phyloP scores from a whole-genome alignment of 2,113 vertebrate species.

The Tachysurus fulvidraco region DNA sequence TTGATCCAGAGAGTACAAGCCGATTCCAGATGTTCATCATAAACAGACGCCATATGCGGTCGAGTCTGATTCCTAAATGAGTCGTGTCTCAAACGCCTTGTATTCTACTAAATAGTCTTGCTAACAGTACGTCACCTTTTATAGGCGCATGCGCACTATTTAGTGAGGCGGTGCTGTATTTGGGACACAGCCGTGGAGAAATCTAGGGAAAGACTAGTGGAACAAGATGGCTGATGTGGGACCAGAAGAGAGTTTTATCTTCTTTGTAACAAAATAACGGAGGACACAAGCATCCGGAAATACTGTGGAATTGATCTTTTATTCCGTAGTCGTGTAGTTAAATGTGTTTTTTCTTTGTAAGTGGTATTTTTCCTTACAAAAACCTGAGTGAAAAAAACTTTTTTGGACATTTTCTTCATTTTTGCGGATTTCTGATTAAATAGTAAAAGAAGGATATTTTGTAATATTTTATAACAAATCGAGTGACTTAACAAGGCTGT shows the following conservation, averaged over 20 bases:
- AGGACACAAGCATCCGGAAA: slow-evolving; percentile 6
- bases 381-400: neutral
- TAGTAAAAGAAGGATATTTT: neutral
- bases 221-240: slow-evolving; percentile 79
- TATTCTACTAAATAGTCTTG: neutral
- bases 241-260: slow-evolving; percentile 51
- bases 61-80: neutral
- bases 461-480: neutral
- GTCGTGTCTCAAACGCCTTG: neutral
- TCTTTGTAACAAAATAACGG: slow-evolving; percentile 50
- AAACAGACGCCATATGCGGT: neutral
- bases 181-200: slow-evolving; percentile 31
- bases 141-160: neutral
- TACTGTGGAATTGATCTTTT: neutral
- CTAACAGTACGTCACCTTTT: neutral
- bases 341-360: neutral
- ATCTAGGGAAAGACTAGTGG: slow-evolving; percentile 57
- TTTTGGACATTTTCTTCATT: neutral
- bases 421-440: neutral
- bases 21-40: neutral
- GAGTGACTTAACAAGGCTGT: neutral
- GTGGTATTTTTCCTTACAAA: neutral
- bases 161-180: neutral
- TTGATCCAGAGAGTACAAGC: neutral
- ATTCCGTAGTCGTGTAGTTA: neutral